phyloP scores from a whole-genome alignment of 2,113 vertebrate genomes.

The Chloebia gouldiae region DNA sequence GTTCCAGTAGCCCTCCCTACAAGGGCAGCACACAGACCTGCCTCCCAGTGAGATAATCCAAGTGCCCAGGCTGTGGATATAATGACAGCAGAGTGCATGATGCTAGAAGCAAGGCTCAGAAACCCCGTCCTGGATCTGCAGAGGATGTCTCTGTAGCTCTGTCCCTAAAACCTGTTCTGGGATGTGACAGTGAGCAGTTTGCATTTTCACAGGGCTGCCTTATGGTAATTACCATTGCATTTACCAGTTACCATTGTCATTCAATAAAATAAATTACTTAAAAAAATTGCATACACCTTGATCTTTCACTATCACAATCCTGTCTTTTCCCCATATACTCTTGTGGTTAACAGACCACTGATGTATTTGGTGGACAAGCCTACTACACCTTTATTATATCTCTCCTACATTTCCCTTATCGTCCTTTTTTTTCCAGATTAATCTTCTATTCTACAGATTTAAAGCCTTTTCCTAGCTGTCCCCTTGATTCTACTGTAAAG shows the following conservation, averaged over 20 bases:
- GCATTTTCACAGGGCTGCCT: background rate
- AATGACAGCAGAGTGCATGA: background rate
- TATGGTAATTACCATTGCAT: background rate
- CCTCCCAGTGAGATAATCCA: background rate
- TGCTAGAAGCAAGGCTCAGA: background rate
- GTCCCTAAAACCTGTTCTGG: background rate
- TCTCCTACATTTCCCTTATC: background rate
- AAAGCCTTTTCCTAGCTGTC: background rate
- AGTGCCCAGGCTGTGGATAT: accelerated
- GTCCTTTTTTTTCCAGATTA: background rate
- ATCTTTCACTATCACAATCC: background rate
- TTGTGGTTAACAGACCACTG: background rate
- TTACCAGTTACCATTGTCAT: background rate
- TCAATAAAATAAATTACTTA: background rate
- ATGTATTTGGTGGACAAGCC: background rate
- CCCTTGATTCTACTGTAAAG: background rate
- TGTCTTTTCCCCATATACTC: background rate
- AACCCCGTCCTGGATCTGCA: background rate
- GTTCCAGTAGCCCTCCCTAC: background rate
- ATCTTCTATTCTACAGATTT: background rate
- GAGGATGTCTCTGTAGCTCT: background rate
- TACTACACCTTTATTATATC: background rate
- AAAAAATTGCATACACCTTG: background rate
- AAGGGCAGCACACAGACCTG: background rate
- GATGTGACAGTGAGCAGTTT: background rate